Conservation (phyloP, 2,113 vertebrate species). For the Corythoichthys intestinalis region DNA sequence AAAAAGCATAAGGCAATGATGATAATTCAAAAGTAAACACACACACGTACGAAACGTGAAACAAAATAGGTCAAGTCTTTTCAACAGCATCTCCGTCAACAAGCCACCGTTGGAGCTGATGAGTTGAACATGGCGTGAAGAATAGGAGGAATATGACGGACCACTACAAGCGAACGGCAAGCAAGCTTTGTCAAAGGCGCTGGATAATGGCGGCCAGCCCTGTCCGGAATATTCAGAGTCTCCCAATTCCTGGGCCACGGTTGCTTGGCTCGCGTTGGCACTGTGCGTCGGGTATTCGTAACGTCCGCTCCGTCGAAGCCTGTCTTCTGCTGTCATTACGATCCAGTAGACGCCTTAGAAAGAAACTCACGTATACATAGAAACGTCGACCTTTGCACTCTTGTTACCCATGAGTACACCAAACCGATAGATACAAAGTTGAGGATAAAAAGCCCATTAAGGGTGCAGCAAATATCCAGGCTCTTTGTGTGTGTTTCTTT, state of each 20-base stretch:
- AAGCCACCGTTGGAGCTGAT: constrained; percentile 43
- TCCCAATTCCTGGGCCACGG: constrained; percentile 24
- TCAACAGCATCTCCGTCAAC: constrained; percentile 40
- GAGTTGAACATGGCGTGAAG: constrained; percentile 48
- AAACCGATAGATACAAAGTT: constrained; percentile 70
- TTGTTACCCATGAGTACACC: constrained; percentile 59
- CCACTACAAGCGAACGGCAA: constrained; percentile 47
- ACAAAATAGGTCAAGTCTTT: constrained; percentile 24
- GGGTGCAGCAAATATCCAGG: constrained; percentile 76
- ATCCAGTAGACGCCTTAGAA: constrained; percentile 41
- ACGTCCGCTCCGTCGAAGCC: constrained; percentile 36
- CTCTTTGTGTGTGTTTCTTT: constrained; percentile 55
- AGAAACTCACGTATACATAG: constrained; percentile 53
- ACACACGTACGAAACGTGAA: constrained; percentile 8
- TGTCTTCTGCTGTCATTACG: constrained; percentile 33
- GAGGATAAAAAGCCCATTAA: constrained; percentile 72
- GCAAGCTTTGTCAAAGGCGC: constrained; percentile 41
- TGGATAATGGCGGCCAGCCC: constrained; percentile 31
- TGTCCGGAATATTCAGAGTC: constrained; percentile 24
- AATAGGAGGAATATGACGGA: constrained; percentile 51
- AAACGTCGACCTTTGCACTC: constrained; percentile 62
- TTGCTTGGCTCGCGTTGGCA: constrained; percentile 62
- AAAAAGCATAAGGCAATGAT: constrained; percentile 55
- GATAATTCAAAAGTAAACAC: constrained; percentile 26
- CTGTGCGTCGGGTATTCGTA: constrained; percentile 49